Percentiles rank a stretch among this genome's conserved stretches.
Evolutionary conservation across 2,797 vertebrate species (phyloP).

Genomic region (Anabas testudineus): DNA sequence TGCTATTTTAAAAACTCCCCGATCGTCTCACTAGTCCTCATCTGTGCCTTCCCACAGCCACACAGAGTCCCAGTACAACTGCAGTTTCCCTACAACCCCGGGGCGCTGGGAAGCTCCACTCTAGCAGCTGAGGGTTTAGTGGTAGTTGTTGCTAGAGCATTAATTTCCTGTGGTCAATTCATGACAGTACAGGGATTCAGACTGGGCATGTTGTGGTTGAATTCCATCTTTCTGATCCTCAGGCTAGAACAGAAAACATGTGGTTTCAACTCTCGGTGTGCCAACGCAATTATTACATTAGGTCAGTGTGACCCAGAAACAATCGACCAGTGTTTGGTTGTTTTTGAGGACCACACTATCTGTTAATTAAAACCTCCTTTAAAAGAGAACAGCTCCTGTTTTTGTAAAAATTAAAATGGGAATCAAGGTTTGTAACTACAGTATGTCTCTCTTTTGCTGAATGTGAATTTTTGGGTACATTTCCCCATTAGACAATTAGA

Average conservation of each 20-base stretch:
- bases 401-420: background rate
- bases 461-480: background rate
- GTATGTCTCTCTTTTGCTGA: too few species aligned
- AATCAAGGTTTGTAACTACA: background rate
- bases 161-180: background rate
- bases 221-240: constrained; percentile 3
- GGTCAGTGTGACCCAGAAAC: constrained; percentile 15
- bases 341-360: constrained; percentile 7
- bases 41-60: constrained; percentile 32
- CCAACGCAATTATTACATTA: constrained; percentile 35
- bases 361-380: too few species aligned
- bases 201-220: constrained; percentile 13
- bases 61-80: constrained; percentile 11
- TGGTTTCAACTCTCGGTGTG: constrained; percentile 21
- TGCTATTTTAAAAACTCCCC: background rate
- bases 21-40: background rate
- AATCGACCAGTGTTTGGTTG: constrained; percentile 35
- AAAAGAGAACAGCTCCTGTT: background rate
- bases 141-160: background rate
- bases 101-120: background rate
- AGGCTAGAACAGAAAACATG: background rate
- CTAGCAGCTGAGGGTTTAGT: background rate
- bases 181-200: background rate
- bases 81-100: constrained; percentile 2
- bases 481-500: too few species aligned